phyloP scores from a whole-genome alignment of 2,888 invertebrate genomes.

The Ptychoptera albimana region DNA sequence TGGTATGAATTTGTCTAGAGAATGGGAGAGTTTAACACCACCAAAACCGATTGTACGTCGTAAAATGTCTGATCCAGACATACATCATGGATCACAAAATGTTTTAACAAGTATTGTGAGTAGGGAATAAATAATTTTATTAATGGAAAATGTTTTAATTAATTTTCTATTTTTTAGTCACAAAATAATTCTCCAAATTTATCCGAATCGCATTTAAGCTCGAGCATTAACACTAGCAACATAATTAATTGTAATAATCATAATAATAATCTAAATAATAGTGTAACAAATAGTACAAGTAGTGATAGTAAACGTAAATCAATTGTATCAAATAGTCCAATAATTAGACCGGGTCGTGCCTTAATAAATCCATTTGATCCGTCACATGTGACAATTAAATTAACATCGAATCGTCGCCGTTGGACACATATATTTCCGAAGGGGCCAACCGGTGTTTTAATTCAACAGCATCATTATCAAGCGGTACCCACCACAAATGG shows the following conservation, averaged over 20 bases:
- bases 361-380: constrained; percentile 97
- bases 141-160: neutral
- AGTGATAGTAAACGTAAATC: constrained; percentile 19
- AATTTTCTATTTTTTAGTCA: constrained; percentile 2
- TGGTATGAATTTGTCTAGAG: constrained; percentile 20
- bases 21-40: constrained; percentile 35
- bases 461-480: constrained; percentile 88
- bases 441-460: constrained; percentile 79
- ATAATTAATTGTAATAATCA: too few relatives aligned
- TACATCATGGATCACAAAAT: constrained; percentile 43
- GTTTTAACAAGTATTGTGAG: neutral
- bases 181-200: constrained; percentile 23
- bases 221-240: too few relatives aligned
- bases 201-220: constrained; percentile 19
- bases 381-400: constrained; percentile 88
- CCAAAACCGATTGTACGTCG: constrained; percentile 43
- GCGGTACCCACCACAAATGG: constrained; percentile 51
- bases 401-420: constrained; percentile 84
- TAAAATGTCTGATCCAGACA: constrained; percentile 80
- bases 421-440: constrained; percentile 99
- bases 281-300: neutral
- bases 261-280: too few relatives aligned
- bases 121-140: neutral
- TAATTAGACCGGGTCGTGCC: constrained; percentile 61
- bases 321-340: constrained; percentile 34